Evolutionary conservation across 2,888 invertebrate species (phyloP), one percentile per base, ranked within the genome.

Genomic region (Hoplodrina ambigua): DNA sequence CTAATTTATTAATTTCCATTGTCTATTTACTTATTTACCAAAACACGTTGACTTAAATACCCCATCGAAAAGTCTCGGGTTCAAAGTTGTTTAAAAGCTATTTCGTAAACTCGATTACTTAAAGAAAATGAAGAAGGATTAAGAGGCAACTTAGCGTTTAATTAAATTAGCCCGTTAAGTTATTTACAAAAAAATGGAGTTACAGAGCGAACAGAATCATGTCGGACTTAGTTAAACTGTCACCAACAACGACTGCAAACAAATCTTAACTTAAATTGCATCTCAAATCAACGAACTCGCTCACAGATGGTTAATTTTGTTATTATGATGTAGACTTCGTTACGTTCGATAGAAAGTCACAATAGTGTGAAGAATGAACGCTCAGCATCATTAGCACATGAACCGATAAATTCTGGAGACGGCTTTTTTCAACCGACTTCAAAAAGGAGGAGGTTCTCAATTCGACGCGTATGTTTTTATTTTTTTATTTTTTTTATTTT

Each of bases 251-350:
- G 53, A 71, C 56, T 66, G 72, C 81, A 72, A 83, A 83, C 83
- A 80, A 83, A 72, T 83, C 70, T 69, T 20, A 83, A 82, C 81
- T 83, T 83, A 78, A 83, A 82, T 82, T 82, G 81, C 66, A 81
- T 69, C 72, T 78, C 61, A 75, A 81, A 78, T 73, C 78, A 75
- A 67, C 50, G 64, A 69, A 67, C 50, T 65, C 57, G 52, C 72
- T 71, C 55, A 75, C 64, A 78, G 69, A 73, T 75, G 66, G 68
- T 75, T 78, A 75, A 75, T 75, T 66, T 78, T 68, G 57, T 71
- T 81, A 67, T 75, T 69, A 75, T 56, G 58, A 30, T 69, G 60
- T 69, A 50, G 56, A 69, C 57, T 82, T 71, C 64, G 70, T 82
- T 72, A 75, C 25, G 15, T 71, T 81, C 63, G 52, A 80, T 67